Conservation (phyloP, 2,797 vertebrate genomes). For the Coranthus polyacanthus region DNA sequence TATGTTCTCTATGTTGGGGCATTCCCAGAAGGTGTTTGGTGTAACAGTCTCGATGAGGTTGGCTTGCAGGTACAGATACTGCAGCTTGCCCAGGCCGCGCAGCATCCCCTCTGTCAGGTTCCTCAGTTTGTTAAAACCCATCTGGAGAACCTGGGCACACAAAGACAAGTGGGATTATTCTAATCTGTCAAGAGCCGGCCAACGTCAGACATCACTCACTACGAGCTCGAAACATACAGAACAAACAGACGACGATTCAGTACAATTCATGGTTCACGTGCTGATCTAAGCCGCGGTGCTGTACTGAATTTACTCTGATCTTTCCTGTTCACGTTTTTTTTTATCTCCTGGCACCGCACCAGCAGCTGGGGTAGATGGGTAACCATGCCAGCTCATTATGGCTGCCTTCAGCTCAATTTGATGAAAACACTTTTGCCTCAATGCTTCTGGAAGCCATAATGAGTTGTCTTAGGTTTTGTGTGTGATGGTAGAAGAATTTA, state of each 20-base stretch:
- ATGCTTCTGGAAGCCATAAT: slow-evolving; percentile 53
- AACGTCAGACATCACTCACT: slow-evolving; percentile 55
- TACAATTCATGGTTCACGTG: slow-evolving; percentile 66
- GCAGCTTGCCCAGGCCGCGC: slow-evolving; percentile 94
- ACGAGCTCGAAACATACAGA: slow-evolving; percentile 57
- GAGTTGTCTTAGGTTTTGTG: slow-evolving; percentile 41
- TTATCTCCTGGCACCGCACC: slow-evolving; percentile 64
- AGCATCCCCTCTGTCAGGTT: slow-evolving; percentile 97
- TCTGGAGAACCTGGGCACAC: slow-evolving; percentile 93
- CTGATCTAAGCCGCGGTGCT: slow-evolving; percentile 66
- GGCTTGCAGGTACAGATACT: slow-evolving; percentile 99
- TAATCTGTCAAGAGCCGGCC: slow-evolving; percentile 68
- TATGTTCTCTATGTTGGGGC: slow-evolving; percentile 95
- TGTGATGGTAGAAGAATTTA: neutral
- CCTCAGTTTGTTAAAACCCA: slow-evolving; percentile 96
- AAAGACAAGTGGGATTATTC: slow-evolving; percentile 80
- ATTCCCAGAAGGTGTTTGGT: slow-evolving; percentile 97
- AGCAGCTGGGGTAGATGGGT: slow-evolving; percentile 46
- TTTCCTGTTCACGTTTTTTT: slow-evolving; percentile 54
- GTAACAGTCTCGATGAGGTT: slow-evolving; percentile 97
- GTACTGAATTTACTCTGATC: slow-evolving; percentile 58
- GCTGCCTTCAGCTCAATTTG: slow-evolving; percentile 71
- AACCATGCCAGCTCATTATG: slow-evolving; percentile 64
- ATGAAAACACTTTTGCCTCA: slow-evolving; percentile 81
- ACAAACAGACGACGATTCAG: slow-evolving; percentile 66